Evolutionary conservation across 2,797 vertebrate species (phyloP).

Genomic region (Meda fulgida): DNA sequence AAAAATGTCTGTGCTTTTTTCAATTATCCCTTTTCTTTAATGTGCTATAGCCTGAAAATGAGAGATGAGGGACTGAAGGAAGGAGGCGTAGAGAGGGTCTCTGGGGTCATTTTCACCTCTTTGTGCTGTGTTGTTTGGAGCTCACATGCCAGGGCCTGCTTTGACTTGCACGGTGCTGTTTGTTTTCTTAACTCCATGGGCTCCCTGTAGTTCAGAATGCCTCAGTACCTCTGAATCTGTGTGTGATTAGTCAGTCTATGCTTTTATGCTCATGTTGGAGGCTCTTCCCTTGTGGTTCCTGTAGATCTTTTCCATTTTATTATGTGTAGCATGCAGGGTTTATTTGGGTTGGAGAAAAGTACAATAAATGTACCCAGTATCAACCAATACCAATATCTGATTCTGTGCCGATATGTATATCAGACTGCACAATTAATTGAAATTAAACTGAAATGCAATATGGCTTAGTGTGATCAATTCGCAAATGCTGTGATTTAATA

Average conservation of each 20-base stretch:
- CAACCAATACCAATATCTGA: no score
- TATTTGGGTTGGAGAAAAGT: neutral
- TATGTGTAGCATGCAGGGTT: neutral
- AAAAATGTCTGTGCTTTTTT: conserved; percentile 25
- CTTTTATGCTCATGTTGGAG: neutral
- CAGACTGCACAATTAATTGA: neutral
- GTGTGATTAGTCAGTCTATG: conserved; percentile 1
- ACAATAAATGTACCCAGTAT: neutral
- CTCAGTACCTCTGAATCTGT: conserved; percentile 6
- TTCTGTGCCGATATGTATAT: neutral
- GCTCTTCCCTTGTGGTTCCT: neutral
- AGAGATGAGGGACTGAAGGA: conserved; percentile 9
- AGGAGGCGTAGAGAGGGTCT: conserved; percentile 42
- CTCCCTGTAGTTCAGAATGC: conserved; percentile 38
- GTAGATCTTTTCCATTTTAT: neutral
- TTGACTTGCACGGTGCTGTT: conserved; percentile 50
- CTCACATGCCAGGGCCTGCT: conserved; percentile 49
- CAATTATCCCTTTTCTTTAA: conserved; percentile 18
- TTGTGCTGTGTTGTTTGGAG: conserved; percentile 43
- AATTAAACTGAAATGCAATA: neutral
- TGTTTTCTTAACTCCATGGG: conserved; percentile 39
- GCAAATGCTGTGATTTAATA: neutral
- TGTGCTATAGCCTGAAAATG: conserved; percentile 18
- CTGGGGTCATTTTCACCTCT: conserved; percentile 53
- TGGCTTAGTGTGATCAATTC: neutral